Percentiles rank a stretch among this genome's conserved stretches.
phyloP scores from a whole-genome alignment of 2,888 invertebrate species.

The Acholoe squamosa region DNA sequence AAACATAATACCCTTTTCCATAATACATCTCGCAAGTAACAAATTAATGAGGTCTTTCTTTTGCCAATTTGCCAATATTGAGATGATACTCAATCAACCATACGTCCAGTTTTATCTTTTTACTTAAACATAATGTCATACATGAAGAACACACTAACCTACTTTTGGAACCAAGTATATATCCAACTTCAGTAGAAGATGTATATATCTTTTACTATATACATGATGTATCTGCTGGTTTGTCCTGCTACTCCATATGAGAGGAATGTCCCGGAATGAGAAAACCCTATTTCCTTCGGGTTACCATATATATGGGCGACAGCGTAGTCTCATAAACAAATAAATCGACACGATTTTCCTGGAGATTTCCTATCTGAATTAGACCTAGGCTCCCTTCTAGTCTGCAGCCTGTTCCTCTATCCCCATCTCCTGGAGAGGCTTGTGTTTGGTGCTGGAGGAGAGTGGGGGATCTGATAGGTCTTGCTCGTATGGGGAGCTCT shows the following conservation, averaged over 20 bases:
- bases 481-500: not conserved
- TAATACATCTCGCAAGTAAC: too few relatives aligned
- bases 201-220: not conserved
- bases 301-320: not conserved
- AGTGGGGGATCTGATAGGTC: slow-evolving; percentile 43
- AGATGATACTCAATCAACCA: too few relatives aligned
- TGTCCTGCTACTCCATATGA: not conserved
- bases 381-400: not conserved
- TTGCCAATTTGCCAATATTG: too few relatives aligned
- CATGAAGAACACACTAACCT: too few relatives aligned
- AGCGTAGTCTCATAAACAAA: not conserved
- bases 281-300: not conserved
- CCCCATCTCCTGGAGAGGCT: not conserved
- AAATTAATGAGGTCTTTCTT: too few relatives aligned
- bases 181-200: too few relatives aligned
- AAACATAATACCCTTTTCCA: too few relatives aligned
- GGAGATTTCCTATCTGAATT: not conserved
- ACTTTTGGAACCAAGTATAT: too few relatives aligned
- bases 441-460: not conserved
- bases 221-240: too few relatives aligned
- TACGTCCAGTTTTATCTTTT: too few relatives aligned
- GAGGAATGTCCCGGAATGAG: not conserved
- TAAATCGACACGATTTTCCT: slow-evolving; percentile 14
- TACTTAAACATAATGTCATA: too few relatives aligned
- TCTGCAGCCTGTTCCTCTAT: not conserved